Evolutionary conservation across 2,888 invertebrate genomes (phyloP).

Genomic region (Epinotia ramella): DNA sequence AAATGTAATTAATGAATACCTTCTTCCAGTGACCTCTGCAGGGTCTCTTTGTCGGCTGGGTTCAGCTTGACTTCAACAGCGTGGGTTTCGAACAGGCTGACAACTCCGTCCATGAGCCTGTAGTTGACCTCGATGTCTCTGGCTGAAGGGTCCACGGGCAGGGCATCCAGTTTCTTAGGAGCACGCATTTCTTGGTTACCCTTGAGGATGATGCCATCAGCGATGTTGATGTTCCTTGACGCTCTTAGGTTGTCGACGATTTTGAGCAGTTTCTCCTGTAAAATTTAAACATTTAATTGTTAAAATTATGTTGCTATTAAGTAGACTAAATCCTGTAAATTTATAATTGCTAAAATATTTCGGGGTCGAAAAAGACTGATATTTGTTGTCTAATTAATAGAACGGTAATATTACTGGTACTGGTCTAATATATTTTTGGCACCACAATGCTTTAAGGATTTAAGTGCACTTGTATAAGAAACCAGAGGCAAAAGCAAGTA

Average conservation of each 20-base stretch:
- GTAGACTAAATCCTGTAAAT: too few relatives aligned
- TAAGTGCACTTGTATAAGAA: conserved; percentile 28
- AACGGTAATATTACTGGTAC: background rate
- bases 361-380: background rate
- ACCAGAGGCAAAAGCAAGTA: conserved; percentile 53
- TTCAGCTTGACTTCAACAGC: conserved; percentile 93
- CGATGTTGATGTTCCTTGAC: conserved; percentile 82
- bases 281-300: conserved; percentile 50
- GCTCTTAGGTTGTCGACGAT: conserved; percentile 86
- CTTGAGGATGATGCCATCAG: conserved; percentile 87
- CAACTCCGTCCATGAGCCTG: conserved; percentile 90
- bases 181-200: conserved; percentile 78
- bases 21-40: conserved; percentile 93
- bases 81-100: conserved; percentile 91
- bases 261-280: conserved; percentile 89
- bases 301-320: background rate
- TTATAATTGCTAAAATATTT: background rate
- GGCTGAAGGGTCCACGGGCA: conserved; percentile 90
- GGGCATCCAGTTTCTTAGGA: conserved; percentile 86
- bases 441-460: background rate
- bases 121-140: conserved; percentile 90
- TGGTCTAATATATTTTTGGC: background rate
- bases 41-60: conserved; percentile 88
- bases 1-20: conserved; percentile 77
- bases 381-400: background rate